phyloP scores from a whole-genome alignment of 2,797 vertebrate genomes.

The Sebastes umbrosus region DNA sequence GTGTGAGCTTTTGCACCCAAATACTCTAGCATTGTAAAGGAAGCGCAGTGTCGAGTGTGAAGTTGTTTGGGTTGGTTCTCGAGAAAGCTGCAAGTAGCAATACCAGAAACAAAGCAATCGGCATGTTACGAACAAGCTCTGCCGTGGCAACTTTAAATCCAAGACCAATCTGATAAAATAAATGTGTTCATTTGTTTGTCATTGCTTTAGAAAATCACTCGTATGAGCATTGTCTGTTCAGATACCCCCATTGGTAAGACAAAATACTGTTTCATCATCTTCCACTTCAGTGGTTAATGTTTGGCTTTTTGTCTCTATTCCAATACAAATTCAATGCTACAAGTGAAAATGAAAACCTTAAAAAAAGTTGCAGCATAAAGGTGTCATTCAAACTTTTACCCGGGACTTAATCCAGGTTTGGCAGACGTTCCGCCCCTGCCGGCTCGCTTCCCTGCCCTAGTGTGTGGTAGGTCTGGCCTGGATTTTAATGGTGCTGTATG shows the following conservation, averaged over 20 bases:
- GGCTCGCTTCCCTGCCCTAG: constrained; percentile 26
- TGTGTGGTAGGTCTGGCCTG: constrained; percentile 73
- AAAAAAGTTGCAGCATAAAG: constrained; percentile 15
- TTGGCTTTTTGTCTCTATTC: neutral
- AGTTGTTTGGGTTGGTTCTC: too few relatives aligned
- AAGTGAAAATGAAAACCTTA: neutral
- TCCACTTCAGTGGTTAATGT: neutral
- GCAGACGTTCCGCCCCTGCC: constrained; percentile 30
- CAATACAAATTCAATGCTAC: neutral
- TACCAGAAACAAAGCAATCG: fast-evolving
- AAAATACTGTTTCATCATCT: neutral
- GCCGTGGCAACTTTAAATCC: too few relatives aligned
- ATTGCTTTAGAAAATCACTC: neutral
- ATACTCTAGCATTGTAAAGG: neutral
- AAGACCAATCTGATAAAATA: too few relatives aligned
- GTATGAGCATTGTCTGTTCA: neutral
- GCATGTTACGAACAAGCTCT: too few relatives aligned
- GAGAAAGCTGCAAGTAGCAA: too few relatives aligned
- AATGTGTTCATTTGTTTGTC: neutral
- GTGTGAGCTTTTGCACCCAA: neutral
- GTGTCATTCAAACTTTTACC: constrained; percentile 50
- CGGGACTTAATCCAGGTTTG: constrained; percentile 47
- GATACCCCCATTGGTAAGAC: neutral
- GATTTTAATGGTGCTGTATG: constrained; percentile 70
- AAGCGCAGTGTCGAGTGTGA: too few relatives aligned